These are phyloP conservation scores for Biston betularia DNA, from an alignment of 2,888 invertebrate species.

Conservation along the genomic window DNA sequence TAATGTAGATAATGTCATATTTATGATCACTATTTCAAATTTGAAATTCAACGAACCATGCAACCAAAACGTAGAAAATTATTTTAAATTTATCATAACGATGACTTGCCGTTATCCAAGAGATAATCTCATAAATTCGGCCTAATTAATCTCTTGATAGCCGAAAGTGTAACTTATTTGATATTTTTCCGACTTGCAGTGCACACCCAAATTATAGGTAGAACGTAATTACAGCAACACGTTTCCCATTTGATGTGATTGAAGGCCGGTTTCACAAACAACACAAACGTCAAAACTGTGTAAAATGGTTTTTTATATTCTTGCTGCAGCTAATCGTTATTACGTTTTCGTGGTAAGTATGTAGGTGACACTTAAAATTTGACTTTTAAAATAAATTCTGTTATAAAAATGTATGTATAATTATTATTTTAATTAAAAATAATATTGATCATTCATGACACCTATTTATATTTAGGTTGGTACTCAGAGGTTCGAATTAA, in stretches of 20 bases:
- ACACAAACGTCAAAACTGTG: slow-evolving; percentile 5
- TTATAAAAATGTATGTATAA: too few relatives aligned
- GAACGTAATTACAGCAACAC: slow-evolving; percentile 29
- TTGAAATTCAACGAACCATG: slow-evolving; percentile 8
- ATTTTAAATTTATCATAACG: slow-evolving; percentile 20
- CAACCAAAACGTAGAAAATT: slow-evolving; percentile 12
- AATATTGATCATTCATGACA: too few relatives aligned
- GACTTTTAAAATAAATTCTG: too few relatives aligned
- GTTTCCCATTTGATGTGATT: slow-evolving; percentile 17
- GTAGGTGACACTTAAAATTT: too few relatives aligned
- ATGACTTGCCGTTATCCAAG: slow-evolving; percentile 33
- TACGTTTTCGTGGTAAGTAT: too few relatives aligned
- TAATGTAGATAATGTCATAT: too few relatives aligned
- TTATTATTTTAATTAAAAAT: too few relatives aligned
- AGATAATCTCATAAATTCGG: slow-evolving; percentile 36
- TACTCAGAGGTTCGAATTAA: too few relatives aligned
- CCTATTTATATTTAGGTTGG: too few relatives aligned
- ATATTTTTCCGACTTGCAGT: slow-evolving; percentile 37
- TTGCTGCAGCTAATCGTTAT: background rate
- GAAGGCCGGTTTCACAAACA: slow-evolving; percentile 3
- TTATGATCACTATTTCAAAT: background rate
- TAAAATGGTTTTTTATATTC: background rate
- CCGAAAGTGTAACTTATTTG: slow-evolving; percentile 38
- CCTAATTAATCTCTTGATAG: slow-evolving; percentile 39
- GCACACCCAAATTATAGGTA: slow-evolving; percentile 28